Conservation (phyloP, 1,140 invertebrate genomes). For the Megalopta genalis region DNA sequence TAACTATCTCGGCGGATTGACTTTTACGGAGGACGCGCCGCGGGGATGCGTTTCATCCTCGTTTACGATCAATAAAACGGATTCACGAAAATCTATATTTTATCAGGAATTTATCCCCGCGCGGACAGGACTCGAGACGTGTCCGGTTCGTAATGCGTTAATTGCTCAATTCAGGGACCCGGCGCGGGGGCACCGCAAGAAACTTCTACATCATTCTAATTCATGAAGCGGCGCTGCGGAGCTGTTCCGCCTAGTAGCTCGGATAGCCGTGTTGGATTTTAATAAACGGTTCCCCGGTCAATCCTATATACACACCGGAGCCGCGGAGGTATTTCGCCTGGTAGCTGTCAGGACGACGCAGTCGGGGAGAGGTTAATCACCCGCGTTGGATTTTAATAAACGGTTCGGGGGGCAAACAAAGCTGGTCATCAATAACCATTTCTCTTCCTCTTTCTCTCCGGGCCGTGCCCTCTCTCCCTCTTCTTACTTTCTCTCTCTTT, state of each 20-base stretch:
- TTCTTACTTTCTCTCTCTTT: background rate
- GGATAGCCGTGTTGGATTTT: conserved; percentile 57
- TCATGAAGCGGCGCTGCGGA: conserved; percentile 24
- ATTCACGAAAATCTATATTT: conserved; percentile 1
- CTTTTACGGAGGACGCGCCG: background rate
- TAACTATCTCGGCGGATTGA: background rate
- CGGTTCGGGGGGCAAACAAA: conserved; percentile 76
- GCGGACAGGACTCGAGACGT: background rate
- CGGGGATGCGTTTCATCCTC: background rate
- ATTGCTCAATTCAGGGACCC: conserved; percentile 23
- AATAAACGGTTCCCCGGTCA: conserved; percentile 62
- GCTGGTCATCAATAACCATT: conserved; percentile 76
- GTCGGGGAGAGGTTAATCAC: conserved; percentile 74
- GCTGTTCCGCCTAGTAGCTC: conserved; percentile 63
- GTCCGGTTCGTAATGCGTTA: conserved; percentile 8
- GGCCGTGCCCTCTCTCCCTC: background rate
- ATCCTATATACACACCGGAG: conserved; percentile 36
- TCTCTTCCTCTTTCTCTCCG: conserved; percentile 34
- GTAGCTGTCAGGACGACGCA: conserved; percentile 68
- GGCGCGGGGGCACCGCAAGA: background rate
- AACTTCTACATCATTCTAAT: conserved; percentile 46
- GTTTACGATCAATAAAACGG: conserved; percentile 21
- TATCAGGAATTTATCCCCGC: background rate
- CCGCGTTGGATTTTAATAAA: conserved; percentile 78
- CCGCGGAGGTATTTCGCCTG: conserved; percentile 66